Evolutionary conservation across 2,113 vertebrate genomes (phyloP).

Genomic region (Charina bottae): DNA sequence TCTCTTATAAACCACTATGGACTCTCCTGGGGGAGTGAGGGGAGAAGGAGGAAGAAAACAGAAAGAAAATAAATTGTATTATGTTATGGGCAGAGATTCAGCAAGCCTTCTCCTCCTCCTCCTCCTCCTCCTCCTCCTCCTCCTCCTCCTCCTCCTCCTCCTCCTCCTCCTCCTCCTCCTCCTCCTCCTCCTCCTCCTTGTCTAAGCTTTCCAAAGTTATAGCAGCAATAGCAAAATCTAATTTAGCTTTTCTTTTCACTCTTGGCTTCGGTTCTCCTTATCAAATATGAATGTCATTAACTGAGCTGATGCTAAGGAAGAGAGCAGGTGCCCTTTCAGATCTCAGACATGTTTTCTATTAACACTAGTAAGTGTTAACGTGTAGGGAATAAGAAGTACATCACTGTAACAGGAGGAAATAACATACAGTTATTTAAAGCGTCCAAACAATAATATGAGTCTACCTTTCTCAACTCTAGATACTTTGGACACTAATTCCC

Average conservation of each 20-base stretch:
- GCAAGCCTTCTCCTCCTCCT: neutral
- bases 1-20: neutral
- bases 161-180: neutral
- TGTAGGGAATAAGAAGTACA: constrained; percentile 29
- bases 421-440: constrained; percentile 40
- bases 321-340: constrained; percentile 18
- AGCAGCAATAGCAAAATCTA: neutral
- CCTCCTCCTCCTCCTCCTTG: neutral
- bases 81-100: neutral
- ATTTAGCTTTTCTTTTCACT: constrained; percentile 31
- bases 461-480: neutral
- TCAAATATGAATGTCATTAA: constrained; percentile 21
- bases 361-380: constrained; percentile 36
- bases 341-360: constrained; percentile 25
- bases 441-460: constrained; percentile 29
- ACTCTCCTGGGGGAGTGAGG: neutral
- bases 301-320: neutral
- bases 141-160: neutral
- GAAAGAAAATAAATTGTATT: neutral
- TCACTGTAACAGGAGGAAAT: constrained; percentile 57
- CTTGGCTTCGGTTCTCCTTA: neutral
- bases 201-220: neutral
- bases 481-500: neutral
- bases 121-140: neutral
- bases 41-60: neutral